Conservation (phyloP, 2,797 vertebrate species). For the Neosilurus hyrtlii region DNA sequence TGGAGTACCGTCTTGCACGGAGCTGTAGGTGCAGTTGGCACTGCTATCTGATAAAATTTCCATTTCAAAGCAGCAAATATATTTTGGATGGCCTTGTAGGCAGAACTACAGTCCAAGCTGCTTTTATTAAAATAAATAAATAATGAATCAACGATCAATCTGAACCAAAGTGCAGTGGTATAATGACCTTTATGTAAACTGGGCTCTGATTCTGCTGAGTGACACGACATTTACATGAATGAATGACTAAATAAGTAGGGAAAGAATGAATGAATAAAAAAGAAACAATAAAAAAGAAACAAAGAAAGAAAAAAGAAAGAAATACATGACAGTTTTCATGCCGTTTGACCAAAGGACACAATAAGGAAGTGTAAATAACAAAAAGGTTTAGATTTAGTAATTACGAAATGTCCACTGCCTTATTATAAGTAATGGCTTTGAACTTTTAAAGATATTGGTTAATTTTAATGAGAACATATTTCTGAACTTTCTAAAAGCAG, state of each 20-base stretch:
- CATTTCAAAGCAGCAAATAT: background rate
- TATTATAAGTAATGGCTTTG: conserved; percentile 9
- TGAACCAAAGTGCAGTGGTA: background rate
- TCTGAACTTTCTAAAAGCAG: background rate
- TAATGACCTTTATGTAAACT: background rate
- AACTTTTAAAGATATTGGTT: background rate
- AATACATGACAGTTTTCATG: background rate
- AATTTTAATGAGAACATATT: conserved; percentile 1
- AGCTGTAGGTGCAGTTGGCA: background rate
- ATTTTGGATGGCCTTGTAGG: background rate
- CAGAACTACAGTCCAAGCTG: background rate
- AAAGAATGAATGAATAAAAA: background rate
- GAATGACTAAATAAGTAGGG: background rate
- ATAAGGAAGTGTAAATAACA: background rate
- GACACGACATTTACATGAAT: background rate
- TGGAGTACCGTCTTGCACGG: background rate
- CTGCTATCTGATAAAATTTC: background rate
- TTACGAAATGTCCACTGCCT: background rate
- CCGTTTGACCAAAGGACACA: background rate
- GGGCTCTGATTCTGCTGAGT: background rate
- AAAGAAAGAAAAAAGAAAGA: background rate
- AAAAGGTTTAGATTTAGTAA: background rate
- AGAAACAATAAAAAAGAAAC: background rate
- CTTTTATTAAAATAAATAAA: background rate
- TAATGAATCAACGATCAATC: background rate